A percentile compares a stretch with the other conserved stretches of the same genome.
Conservation (phyloP, 2,888 invertebrate genomes). For the Tetrapedia diversipes region DNA sequence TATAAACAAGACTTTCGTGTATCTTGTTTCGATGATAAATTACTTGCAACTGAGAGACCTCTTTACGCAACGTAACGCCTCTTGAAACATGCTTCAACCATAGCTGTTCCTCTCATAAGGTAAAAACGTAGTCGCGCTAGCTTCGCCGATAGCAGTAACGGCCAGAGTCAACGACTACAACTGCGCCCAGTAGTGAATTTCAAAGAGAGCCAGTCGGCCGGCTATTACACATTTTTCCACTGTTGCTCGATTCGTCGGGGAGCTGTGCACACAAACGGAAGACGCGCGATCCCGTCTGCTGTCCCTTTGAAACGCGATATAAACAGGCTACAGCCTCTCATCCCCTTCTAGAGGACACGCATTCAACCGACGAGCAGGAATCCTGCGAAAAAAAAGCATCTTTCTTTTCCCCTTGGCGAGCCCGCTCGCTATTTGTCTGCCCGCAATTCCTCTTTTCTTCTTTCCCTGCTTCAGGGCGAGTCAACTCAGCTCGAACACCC, state of each 20-base stretch:
- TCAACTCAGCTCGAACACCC: too few relatives aligned
- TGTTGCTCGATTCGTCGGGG: constrained; percentile 39
- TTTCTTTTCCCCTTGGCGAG: background rate
- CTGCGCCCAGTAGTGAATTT: constrained; percentile 49
- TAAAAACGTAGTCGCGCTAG: background rate
- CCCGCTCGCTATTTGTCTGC: background rate
- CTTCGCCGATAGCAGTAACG: background rate
- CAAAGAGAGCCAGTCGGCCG: constrained; percentile 55
- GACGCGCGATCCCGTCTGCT: constrained; percentile 8
- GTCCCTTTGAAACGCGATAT: constrained; percentile 63
- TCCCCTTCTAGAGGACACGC: constrained; percentile 31
- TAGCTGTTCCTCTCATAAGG: constrained; percentile 50
- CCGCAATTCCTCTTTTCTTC: constrained; percentile 1
- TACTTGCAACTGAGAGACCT: too few relatives aligned
- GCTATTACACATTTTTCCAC: constrained; percentile 58
- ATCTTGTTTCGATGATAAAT: too few relatives aligned
- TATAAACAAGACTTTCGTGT: too few relatives aligned
- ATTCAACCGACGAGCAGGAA: constrained; percentile 27
- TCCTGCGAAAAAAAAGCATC: constrained; percentile 26
- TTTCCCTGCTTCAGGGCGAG: too few relatives aligned
- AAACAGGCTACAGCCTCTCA: constrained; percentile 50
- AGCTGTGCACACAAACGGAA: constrained; percentile 19
- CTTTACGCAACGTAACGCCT: background rate
- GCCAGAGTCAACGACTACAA: background rate
- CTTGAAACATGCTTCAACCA: constrained; percentile 22